Evolutionary conservation across 1,140 invertebrate genomes (phyloP), one percentile per base, ranked within the genome.

Genomic region (Hestina assimilis): DNA sequence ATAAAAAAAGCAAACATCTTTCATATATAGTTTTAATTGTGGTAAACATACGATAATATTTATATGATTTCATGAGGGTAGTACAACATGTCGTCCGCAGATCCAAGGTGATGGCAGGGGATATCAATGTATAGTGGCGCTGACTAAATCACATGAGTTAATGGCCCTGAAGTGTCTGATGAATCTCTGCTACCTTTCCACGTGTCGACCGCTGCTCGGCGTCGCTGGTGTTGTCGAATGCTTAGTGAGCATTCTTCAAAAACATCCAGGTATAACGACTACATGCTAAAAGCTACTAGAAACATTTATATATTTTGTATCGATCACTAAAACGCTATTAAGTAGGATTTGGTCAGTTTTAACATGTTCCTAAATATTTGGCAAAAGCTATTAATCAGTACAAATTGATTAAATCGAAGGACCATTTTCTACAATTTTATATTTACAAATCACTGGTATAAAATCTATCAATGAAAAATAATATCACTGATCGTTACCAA

Each of bases 61-160:
- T n/a, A n/a, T n/a, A n/a, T n/a, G n/a, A n/a, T n/a, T n/a, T n/a
- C n/a, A n/a, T n/a, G n/a, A n/a, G n/a, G n/a, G n/a, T n/a, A n/a
- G n/a, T n/a, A n/a, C n/a, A n/a, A 19, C 2, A 3, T 43, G 15
- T 42, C n/a, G n/a, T 56, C 86, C 79, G 24, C 63, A 89, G 89
- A 75, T 89, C 19, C 73, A 87, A 73, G 87, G 87, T 4, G 83
- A 89, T 72, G 86, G 85, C 3, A 79, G 80, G 65, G 89, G 87
- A 26, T 89, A 83, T 53, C 70, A 83, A 60, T 89, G 86, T 55
- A 63, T 89, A 8, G 85, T 89, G 14, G 72, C 76, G 14, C 63
- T 89, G 7, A 87, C 79, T 35, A 83, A 83, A 55, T 66, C 66
- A 26, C 80, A 78, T 74, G 84, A 87, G 12, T 66, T 76, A 8